A percentile compares a stretch with the other conserved stretches of the same genome.
Evolutionary conservation across 2,888 invertebrate genomes (phyloP).

Genomic region (Ferdinandea cuprea): DNA sequence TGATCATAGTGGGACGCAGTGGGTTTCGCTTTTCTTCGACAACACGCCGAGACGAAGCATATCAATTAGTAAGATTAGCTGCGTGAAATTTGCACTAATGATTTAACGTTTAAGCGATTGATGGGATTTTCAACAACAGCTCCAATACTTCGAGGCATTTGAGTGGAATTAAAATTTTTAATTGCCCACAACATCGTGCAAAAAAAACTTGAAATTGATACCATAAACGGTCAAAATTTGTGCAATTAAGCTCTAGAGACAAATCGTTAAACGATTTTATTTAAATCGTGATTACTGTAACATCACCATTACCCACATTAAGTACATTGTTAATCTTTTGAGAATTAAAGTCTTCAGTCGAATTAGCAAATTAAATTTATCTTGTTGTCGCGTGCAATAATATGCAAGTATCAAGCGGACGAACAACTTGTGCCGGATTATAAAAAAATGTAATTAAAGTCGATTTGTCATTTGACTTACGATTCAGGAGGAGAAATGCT

Average conservation of each 20-base stretch:
- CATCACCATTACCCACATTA: conserved; percentile 33
- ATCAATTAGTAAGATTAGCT: conserved; percentile 65
- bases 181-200: conserved; percentile 14
- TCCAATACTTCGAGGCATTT: conserved; percentile 9
- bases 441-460: conserved; percentile 49
- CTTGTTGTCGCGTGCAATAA: conserved; percentile 12
- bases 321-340: conserved; percentile 45
- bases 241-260: conserved; percentile 29
- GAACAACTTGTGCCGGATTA: conserved; percentile 50
- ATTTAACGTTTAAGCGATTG: conserved; percentile 42
- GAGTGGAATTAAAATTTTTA: conserved; percentile 36
- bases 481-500: not conserved
- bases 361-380: conserved; percentile 47
- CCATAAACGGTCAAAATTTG: conserved; percentile 12
- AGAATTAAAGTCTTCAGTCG: conserved; percentile 48
- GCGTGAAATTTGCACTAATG: conserved; percentile 57
- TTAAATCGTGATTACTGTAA: conserved; percentile 43
- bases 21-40: conserved; percentile 20
- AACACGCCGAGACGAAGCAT: conserved; percentile 42
- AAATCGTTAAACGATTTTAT: conserved; percentile 38
- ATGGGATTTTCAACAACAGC: conserved; percentile 45
- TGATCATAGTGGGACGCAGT: conserved; percentile 24
- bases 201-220: conserved; percentile 28
- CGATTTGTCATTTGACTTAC: conserved; percentile 22
- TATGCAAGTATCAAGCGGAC: conserved; percentile 30